A percentile compares a stretch with the other conserved stretches of the same genome.
Evolutionary conservation across 2,113 vertebrate genomes (phyloP).

Genomic region (Ascaphus truei): DNA sequence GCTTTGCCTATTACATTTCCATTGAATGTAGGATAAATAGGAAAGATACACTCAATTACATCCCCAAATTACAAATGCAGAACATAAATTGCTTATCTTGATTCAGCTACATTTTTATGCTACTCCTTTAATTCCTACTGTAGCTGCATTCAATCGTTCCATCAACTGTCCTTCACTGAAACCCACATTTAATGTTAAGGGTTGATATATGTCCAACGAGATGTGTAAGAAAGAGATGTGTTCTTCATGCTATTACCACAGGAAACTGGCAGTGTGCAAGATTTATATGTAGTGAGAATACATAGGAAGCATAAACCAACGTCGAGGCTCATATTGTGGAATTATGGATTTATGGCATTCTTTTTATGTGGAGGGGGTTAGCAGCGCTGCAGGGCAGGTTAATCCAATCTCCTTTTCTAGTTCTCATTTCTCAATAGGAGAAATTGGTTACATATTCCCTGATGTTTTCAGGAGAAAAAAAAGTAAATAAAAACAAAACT

Average conservation of each 20-base stretch:
- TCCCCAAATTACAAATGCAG: not conserved
- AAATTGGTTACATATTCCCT: conserved; percentile 9
- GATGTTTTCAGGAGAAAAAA: not conserved
- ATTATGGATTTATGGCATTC: not conserved
- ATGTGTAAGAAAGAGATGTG: not conserved
- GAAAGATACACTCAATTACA: not conserved
- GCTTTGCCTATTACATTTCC: not conserved
- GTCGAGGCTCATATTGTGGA: too few species aligned
- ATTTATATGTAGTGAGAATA: too few species aligned
- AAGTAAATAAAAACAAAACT: too few species aligned
- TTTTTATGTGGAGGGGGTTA: not conserved
- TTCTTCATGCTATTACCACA: too few species aligned
- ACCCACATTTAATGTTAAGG: not conserved
- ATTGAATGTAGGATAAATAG: not conserved
- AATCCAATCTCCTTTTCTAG: not conserved
- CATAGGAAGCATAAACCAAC: too few species aligned
- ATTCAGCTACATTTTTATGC: not conserved
- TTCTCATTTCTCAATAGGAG: not conserved
- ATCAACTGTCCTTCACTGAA: not conserved
- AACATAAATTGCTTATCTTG: not conserved
- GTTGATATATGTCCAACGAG: not conserved
- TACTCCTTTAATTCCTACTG: not conserved
- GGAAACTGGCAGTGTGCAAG: too few species aligned
- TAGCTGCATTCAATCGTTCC: not conserved
- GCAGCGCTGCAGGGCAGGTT: not conserved